phyloP scores from a whole-genome alignment of 2,888 invertebrate genomes.

The Phalangium opilio region DNA sequence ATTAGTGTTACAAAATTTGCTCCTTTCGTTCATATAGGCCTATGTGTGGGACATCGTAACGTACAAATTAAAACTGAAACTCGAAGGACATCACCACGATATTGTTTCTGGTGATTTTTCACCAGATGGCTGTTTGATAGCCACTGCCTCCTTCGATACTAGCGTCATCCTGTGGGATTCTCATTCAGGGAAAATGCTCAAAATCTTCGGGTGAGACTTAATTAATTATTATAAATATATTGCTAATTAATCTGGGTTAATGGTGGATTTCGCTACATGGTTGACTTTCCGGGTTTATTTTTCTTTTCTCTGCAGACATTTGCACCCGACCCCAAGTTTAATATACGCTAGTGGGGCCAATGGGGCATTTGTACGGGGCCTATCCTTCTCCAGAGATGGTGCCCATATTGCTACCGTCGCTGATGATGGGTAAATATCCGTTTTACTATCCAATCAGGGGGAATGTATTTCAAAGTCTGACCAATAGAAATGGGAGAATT shows the following conservation, averaged over 20 bases:
- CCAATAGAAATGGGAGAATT: too few relatives aligned
- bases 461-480: too few relatives aligned
- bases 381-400: constrained; percentile 34
- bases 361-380: constrained; percentile 33
- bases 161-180: constrained; percentile 38
- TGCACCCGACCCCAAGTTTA: constrained; percentile 35
- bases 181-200: constrained; percentile 26
- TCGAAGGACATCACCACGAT: constrained; percentile 36
- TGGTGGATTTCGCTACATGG: too few relatives aligned
- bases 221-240: not conserved
- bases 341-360: constrained; percentile 39
- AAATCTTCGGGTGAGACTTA: constrained; percentile 13
- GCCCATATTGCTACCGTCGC: constrained; percentile 34
- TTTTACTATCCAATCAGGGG: too few relatives aligned
- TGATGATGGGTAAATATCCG: constrained; percentile 34
- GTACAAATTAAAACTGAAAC: constrained; percentile 23
- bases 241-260: too few relatives aligned
- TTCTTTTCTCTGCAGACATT: constrained; percentile 29
- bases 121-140: constrained; percentile 37
- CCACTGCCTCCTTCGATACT: constrained; percentile 38
- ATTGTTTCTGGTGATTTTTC: constrained; percentile 35
- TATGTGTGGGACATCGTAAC: constrained; percentile 32
- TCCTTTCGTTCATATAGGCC: constrained; percentile 30
- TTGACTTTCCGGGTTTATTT: not conserved
- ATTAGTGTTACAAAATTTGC: too few relatives aligned